phyloP scores from a whole-genome alignment of 2,113 vertebrate species.

The Numenius arquata region DNA sequence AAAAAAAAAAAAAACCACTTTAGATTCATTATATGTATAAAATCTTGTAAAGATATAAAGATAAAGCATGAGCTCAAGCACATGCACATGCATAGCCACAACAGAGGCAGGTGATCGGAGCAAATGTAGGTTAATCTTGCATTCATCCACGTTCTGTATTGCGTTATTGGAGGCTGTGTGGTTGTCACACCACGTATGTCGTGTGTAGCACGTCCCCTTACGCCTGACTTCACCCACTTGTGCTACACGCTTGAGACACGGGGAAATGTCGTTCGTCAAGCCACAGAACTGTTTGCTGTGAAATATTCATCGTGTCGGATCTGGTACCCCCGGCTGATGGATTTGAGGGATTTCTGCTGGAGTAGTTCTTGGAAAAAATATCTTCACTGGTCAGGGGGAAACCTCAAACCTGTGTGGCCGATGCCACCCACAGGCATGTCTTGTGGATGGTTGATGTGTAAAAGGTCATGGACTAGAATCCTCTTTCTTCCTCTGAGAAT shows the following conservation, averaged over 20 bases:
- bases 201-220: neutral
- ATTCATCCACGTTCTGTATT: neutral
- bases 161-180: neutral
- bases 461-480: neutral
- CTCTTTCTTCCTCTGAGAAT: neutral
- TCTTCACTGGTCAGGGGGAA: neutral
- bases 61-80: neutral
- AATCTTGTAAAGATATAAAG: neutral
- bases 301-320: neutral
- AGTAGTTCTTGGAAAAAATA: neutral
- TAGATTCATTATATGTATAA: neutral
- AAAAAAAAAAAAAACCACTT: neutral
- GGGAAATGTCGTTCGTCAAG: neutral
- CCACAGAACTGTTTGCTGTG: neutral
- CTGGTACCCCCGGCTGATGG: neutral
- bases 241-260: neutral
- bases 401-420: neutral
- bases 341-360: neutral
- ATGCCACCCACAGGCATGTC: neutral
- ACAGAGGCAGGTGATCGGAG: neutral
- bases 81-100: rapidly evolving
- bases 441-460: neutral
- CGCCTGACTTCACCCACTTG: neutral
- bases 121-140: neutral
- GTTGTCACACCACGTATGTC: neutral